These are phyloP conservation scores for Leptopterna dolabrata DNA, from an alignment of 2,888 invertebrate species.

Conservation along the genomic window DNA sequence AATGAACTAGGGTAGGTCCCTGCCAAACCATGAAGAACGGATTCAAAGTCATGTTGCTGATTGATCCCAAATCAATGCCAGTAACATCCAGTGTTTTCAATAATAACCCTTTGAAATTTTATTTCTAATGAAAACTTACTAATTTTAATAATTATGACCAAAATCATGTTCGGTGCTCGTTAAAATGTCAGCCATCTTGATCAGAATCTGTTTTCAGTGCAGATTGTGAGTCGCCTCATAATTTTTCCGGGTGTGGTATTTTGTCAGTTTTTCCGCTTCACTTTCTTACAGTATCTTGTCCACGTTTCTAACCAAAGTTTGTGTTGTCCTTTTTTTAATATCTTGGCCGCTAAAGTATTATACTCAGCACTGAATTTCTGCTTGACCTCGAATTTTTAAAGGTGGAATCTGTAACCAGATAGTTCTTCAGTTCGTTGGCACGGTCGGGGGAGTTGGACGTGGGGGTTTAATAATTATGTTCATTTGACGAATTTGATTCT, in stretches of 20 bases:
- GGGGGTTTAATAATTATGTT: not conserved
- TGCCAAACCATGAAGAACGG: too few species aligned
- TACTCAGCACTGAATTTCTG: not conserved
- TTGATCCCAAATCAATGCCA: too few species aligned
- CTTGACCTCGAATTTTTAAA: not conserved
- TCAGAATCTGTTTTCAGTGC: not conserved
- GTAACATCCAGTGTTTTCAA: too few species aligned
- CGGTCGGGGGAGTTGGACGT: not conserved
- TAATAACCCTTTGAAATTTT: too few species aligned
- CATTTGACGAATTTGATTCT: too few species aligned
- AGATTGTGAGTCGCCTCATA: not conserved
- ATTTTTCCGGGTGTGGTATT: not conserved
- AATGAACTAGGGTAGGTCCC: too few species aligned
- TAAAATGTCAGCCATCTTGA: not conserved
- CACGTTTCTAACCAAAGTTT: not conserved
- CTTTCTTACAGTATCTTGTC: conserved; percentile 4
- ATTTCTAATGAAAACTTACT: not conserved
- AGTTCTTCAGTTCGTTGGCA: not conserved
- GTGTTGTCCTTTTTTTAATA: conserved; percentile 9
- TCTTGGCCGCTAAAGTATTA: conserved; percentile 17
- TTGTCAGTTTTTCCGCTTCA: not conserved
- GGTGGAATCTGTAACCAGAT: not conserved
- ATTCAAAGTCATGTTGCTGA: too few species aligned
- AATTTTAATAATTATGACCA: too few species aligned
- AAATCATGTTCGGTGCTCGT: too few species aligned